Evolutionary conservation across 2,797 vertebrate genomes (phyloP).

Genomic region (Saguinus oedipus): DNA sequence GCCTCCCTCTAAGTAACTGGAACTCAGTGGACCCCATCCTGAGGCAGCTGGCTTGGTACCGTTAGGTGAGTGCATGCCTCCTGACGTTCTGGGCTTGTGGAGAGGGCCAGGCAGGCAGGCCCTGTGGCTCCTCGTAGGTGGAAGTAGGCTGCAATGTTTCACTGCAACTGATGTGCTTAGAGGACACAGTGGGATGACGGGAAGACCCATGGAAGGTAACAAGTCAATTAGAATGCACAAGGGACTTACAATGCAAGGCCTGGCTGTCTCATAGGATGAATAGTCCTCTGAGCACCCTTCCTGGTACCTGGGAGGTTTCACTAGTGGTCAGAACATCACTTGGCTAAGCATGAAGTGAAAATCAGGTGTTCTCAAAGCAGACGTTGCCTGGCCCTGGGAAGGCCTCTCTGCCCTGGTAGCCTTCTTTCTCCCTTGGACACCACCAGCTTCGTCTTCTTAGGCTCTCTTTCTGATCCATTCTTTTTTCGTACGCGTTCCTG

Average conservation of each 20-base stretch:
- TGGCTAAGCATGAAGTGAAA: no score
- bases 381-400: neutral
- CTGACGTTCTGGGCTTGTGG: neutral
- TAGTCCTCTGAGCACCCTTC: neutral
- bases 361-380: neutral
- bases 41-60: neutral
- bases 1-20: neutral
- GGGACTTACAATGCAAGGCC: neutral
- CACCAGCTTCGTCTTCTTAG: neutral
- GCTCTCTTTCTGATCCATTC: neutral
- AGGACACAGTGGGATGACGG: neutral
- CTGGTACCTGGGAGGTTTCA: neutral
- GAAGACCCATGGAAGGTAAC: neutral
- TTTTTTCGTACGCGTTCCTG: neutral
- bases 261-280: neutral
- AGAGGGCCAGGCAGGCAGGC: no score
- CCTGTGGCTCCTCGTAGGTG: no score
- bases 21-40: neutral
- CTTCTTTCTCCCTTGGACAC: no score
- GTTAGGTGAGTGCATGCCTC: neutral
- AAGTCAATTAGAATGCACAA: no score
- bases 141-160: neutral
- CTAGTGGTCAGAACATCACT: neutral
- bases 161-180: neutral
- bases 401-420: neutral